These are phyloP conservation scores for Halictus rubicundus DNA, from an alignment of 1,140 invertebrate species.

Conservation along the genomic window DNA sequence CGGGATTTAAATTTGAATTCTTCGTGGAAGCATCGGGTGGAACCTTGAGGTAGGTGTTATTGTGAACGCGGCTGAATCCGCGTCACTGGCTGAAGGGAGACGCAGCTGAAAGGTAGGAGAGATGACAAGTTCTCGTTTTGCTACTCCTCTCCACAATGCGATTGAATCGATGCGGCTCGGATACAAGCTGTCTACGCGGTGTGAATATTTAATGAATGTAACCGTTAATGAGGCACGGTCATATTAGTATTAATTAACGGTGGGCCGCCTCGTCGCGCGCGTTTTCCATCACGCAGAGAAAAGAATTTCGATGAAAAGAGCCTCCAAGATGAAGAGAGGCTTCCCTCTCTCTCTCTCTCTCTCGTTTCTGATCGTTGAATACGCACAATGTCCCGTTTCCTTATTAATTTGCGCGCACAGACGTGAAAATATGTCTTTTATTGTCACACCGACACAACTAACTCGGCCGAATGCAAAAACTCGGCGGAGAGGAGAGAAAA, in stretches of 20 bases:
- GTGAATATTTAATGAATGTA: conserved; percentile 74
- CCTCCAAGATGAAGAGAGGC: conserved; percentile 22
- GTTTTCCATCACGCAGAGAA: conserved; percentile 47
- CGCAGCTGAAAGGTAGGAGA: conserved; percentile 46
- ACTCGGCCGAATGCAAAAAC: background rate
- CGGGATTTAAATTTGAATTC: background rate
- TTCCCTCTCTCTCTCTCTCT: background rate
- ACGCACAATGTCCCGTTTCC: conserved; percentile 44
- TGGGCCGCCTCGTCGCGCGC: conserved; percentile 40
- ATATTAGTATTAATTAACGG: conserved; percentile 75
- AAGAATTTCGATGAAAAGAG: conserved; percentile 55
- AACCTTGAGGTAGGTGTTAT: conserved; percentile 37
- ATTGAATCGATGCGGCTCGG: conserved; percentile 69
- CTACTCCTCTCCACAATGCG: conserved; percentile 65
- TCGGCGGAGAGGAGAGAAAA: no score
- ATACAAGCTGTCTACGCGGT: conserved; percentile 59
- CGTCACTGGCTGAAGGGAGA: conserved; percentile 46
- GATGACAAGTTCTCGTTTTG: conserved; percentile 58
- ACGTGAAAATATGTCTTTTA: conserved; percentile 6
- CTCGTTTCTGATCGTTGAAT: conserved; percentile 34
- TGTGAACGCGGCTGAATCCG: conserved; percentile 52
- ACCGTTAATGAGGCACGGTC: conserved; percentile 73
- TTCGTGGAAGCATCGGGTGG: background rate
- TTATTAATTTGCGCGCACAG: conserved; percentile 37
- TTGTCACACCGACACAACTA: conserved; percentile 1